Evolutionary conservation across 2,888 invertebrate species (phyloP).

Genomic region (Octonoba sinensis): DNA sequence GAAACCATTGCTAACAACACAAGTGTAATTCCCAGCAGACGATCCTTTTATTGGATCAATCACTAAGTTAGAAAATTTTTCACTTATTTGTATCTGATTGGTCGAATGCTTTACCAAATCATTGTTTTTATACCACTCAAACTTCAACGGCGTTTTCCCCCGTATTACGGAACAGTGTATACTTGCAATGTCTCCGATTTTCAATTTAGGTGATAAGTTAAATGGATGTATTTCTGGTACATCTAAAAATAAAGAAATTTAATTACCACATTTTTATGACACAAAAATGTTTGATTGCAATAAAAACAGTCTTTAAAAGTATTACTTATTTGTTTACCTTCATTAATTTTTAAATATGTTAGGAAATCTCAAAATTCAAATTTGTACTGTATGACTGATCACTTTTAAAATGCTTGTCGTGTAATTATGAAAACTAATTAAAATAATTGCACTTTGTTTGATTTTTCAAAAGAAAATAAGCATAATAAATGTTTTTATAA

Average conservation of each 20-base stretch:
- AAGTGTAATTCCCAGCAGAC: constrained; percentile 50
- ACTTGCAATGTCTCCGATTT: constrained; percentile 35
- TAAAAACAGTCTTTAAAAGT: no score
- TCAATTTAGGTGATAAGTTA: constrained; percentile 1
- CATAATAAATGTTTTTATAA: no score
- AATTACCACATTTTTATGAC: no score
- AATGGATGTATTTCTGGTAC: constrained; percentile 47
- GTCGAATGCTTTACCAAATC: background rate
- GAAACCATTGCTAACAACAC: constrained; percentile 27
- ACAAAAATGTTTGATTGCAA: no score
- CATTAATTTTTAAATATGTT: no score
- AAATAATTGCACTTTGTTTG: no score
- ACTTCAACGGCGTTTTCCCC: constrained; percentile 36
- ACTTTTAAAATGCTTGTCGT: no score
- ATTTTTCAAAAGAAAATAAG: no score
- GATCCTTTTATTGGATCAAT: constrained; percentile 25
- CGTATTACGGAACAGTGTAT: constrained; percentile 31
- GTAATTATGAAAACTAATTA: no score
- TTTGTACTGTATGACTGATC: no score
- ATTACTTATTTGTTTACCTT: no score
- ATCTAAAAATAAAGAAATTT: constrained; percentile 25
- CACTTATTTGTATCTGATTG: constrained; percentile 13
- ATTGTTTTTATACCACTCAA: constrained; percentile 49
- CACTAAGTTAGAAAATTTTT: constrained; percentile 40
- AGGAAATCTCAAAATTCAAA: no score